Conservation (phyloP, 2,888 invertebrate genomes). For the Agrochola litura region DNA sequence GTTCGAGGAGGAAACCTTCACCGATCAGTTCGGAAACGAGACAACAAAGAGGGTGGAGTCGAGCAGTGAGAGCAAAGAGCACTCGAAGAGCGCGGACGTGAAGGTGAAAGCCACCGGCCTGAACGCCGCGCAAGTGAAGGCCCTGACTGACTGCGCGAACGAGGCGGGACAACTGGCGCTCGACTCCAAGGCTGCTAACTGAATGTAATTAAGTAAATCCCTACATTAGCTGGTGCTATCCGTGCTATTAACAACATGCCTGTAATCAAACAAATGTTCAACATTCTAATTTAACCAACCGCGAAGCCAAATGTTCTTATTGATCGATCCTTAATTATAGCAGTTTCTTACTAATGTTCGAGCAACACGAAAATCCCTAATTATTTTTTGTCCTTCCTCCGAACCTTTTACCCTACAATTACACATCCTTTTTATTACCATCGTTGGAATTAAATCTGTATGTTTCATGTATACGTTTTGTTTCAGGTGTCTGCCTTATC, state of each 20-base stretch:
- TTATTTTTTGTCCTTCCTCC: conserved; percentile 50
- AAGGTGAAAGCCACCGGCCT: conserved; percentile 87
- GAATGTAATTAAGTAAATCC: conserved; percentile 79
- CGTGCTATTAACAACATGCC: conserved; percentile 62
- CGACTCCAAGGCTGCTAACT: conserved; percentile 87
- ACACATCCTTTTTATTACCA: conserved; percentile 31
- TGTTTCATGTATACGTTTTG: conserved; percentile 74
- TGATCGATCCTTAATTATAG: conserved; percentile 58
- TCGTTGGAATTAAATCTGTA: conserved; percentile 1
- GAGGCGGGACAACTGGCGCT: conserved; percentile 88
- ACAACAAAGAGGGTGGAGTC: conserved; percentile 87
- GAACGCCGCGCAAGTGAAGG: conserved; percentile 86
- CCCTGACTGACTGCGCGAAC: conserved; percentile 88
- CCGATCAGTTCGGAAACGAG: conserved; percentile 85
- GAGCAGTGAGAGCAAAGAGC: conserved; percentile 88
- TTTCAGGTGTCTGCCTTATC: conserved; percentile 85
- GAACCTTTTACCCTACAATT: conserved; percentile 39
- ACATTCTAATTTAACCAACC: conserved; percentile 50
- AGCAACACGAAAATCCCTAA: conserved; percentile 69
- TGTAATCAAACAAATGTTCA: conserved; percentile 47
- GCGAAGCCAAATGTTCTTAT: conserved; percentile 53
- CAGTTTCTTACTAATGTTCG: conserved; percentile 69
- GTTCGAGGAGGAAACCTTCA: conserved; percentile 88
- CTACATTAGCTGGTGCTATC: conserved; percentile 49
- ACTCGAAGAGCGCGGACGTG: conserved; percentile 88